Evolutionary conservation across 1,140 invertebrate genomes (phyloP).

Genomic region (Papilio xuthus): DNA sequence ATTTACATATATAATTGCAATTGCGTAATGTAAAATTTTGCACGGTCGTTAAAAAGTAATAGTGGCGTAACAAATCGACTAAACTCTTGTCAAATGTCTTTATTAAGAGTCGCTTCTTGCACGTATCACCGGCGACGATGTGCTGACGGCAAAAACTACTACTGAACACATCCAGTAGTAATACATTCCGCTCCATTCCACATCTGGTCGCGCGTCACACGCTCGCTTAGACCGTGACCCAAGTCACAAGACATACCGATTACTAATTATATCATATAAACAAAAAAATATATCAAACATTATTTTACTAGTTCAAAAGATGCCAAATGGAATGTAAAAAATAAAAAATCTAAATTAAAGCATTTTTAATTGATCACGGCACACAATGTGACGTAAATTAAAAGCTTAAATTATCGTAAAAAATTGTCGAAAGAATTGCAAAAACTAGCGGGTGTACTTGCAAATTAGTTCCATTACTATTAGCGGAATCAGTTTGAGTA

Average conservation of each 20-base stretch:
- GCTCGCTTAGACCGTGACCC: background rate
- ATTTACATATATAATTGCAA: background rate
- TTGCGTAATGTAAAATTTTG: background rate
- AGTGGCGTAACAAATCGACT: background rate
- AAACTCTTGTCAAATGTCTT: conserved; percentile 28
- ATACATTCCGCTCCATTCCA: conserved; percentile 46
- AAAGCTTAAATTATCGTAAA: no score
- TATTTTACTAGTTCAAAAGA: no score
- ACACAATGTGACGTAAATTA: no score
- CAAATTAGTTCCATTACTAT: no score
- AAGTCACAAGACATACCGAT: conserved; percentile 33
- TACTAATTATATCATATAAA: no score
- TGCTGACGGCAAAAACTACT: conserved; percentile 27
- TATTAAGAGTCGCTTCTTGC: conserved; percentile 14
- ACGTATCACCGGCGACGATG: background rate
- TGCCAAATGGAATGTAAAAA: no score
- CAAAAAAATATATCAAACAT: background rate
- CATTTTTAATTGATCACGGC: no score
- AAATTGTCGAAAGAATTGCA: no score
- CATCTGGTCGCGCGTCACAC: conserved; percentile 40
- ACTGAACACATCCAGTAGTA: conserved; percentile 40
- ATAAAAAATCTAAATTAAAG: no score
- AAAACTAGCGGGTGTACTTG: no score
- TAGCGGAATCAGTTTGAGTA: no score
- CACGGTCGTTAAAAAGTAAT: background rate